Conservation (phyloP, 2,888 invertebrate species). For the Cerastis rubricosa region DNA sequence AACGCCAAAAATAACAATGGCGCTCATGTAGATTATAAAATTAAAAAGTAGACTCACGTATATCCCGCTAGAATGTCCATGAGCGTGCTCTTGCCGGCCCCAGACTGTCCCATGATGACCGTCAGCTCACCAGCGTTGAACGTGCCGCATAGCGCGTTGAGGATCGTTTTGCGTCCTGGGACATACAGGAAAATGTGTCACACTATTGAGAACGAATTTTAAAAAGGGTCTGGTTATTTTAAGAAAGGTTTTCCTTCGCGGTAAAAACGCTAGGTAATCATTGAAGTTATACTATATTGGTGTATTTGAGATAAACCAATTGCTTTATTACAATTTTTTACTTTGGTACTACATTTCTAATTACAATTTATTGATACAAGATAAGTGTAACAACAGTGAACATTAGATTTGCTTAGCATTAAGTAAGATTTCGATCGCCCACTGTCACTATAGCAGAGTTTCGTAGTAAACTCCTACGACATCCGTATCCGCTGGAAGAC, state of each 20-base stretch:
- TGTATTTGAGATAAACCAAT: not conserved
- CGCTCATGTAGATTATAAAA: conserved; percentile 34
- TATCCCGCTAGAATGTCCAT: conserved; percentile 97
- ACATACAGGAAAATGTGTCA: conserved; percentile 63
- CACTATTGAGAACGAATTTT: conserved; percentile 24
- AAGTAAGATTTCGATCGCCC: conserved; percentile 31
- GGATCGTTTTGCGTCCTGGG: conserved; percentile 91
- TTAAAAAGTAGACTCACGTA: conserved; percentile 92
- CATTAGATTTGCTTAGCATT: not conserved
- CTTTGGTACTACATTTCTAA: not conserved
- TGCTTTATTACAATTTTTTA: conserved; percentile 1
- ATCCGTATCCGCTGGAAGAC: conserved; percentile 22
- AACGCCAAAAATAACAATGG: conserved; percentile 33
- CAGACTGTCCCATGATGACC: conserved; percentile 97
- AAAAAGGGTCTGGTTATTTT: conserved; percentile 17
- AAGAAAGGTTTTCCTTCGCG: conserved; percentile 26
- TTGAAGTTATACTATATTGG: not conserved
- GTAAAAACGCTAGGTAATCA: too few species aligned
- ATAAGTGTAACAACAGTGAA: not conserved
- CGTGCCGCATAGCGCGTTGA: conserved; percentile 92
- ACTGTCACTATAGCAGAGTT: conserved; percentile 33
- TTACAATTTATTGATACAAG: not conserved
- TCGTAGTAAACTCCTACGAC: conserved; percentile 39
- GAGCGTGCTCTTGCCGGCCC: conserved; percentile 96
- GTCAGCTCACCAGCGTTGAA: conserved; percentile 94